A percentile compares a stretch with the other conserved stretches of the same genome.
Conservation (phyloP, 2,113 vertebrate species). For the Ahaetulla prasina region DNA sequence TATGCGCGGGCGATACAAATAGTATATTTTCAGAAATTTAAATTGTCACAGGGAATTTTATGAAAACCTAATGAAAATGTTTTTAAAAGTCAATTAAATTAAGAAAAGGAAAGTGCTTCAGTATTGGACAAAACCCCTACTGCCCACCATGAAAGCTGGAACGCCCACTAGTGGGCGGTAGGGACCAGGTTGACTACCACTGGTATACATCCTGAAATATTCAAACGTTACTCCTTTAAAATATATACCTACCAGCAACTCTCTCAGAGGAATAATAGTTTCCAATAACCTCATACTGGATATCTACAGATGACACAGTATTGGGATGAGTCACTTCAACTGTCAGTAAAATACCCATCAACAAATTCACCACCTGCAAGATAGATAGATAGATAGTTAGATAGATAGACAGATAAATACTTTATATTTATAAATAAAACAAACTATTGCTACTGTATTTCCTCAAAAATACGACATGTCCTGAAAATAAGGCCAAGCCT, state of each 20-base stretch:
- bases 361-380: constrained; percentile 88
- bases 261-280: constrained; percentile 93
- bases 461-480: too few species aligned
- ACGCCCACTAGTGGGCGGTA: too few species aligned
- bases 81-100: too few species aligned
- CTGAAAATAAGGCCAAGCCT: too few species aligned
- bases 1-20: too few species aligned
- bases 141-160: too few species aligned
- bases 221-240: not conserved
- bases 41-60: too few species aligned
- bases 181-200: too few species aligned
- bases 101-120: too few species aligned
- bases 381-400: not conserved
- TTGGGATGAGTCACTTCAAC: constrained; percentile 96
- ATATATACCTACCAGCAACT: constrained; percentile 83
- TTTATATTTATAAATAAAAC: not conserved
- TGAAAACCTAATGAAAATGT: too few species aligned
- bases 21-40: too few species aligned
- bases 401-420: constrained; percentile 1
- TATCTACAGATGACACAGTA: constrained; percentile 85
- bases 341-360: constrained; percentile 95
- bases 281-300: constrained; percentile 97
- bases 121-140: too few species aligned
- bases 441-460: not conserved
- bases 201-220: not conserved